Evolutionary conservation across 2,888 invertebrate genomes (phyloP).

Genomic region (Falcaria lacertinaria): DNA sequence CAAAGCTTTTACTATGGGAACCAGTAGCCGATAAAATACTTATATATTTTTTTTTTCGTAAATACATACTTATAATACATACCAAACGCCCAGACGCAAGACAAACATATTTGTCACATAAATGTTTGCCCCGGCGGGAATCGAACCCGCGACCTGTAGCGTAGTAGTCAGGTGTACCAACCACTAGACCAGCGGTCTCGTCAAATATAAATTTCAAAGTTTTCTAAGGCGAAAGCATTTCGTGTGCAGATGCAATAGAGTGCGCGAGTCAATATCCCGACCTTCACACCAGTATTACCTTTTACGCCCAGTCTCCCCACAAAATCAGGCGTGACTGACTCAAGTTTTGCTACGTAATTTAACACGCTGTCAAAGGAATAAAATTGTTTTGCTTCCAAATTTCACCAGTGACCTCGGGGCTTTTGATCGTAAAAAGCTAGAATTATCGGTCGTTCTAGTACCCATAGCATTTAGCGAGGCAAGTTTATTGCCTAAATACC

Average conservation of each 20-base stretch:
- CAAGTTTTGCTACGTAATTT: conserved; percentile 1
- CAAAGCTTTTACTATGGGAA: no score
- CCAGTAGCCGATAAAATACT: no score
- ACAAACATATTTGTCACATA: no score
- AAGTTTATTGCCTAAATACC: background rate
- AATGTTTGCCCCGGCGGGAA: no score
- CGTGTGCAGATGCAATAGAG: background rate
- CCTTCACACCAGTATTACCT: background rate
- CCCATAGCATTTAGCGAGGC: background rate
- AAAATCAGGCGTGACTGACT: conserved; percentile 2
- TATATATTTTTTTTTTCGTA: no score
- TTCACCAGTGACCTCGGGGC: background rate
- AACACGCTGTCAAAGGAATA: conserved; percentile 2
- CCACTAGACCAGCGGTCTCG: no score
- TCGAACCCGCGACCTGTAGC: no score
- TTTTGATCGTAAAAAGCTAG: background rate
- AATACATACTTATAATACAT: no score
- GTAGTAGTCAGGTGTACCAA: no score
- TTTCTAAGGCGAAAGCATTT: background rate
- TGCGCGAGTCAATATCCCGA: background rate
- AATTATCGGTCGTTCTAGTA: background rate
- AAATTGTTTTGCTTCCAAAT: conserved; percentile 1
- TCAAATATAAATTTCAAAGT: no score
- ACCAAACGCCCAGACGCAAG: no score
- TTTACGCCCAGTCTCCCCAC: background rate